Base-by-base conservation (phyloP, 2,113 vertebrate species). In the Etheostoma cragini region DNA sequence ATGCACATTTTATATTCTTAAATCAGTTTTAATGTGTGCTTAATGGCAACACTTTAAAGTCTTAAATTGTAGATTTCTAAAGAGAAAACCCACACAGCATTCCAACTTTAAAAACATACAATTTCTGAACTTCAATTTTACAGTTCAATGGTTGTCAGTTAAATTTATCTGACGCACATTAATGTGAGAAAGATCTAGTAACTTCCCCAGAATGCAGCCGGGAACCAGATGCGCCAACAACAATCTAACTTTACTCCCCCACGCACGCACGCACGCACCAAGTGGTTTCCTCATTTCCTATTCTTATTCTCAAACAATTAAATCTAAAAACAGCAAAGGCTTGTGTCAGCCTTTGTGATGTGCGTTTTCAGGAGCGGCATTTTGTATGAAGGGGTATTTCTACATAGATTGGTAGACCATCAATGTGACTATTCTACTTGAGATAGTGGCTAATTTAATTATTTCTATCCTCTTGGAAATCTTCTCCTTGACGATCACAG, bases 381-480 rank as follows among this genome's bases (percentile, higher is more conserved):
- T 67, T 26, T 49, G 24, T 24, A 53, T 0, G 1, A 76, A 70
- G 73, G n/a, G 64, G 63, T n/a, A 76, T 72, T 46, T 57, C 11
- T 33, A 66, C 67, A 21, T 38, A 69, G 72, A 71, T 82, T 22
- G 26, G 58, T 8, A 50, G 63, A 30, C 50, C 45, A 70, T 72
- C 10, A 56, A 54, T 21, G 65, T 69, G 78, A 70, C 87, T 83
- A 92, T 72, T 88, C 86, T 69, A 91, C 80, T 81, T 65, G 63
- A 83, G 76, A 63, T 22, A 62, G 57, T 45, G 78, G 58, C 66
- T 85, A 84, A 92, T 89, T 91, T 71, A 68, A 89, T 90, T 92
- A 91, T 90, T 89, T 78, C 80, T 71, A 80, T 89, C 85, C 80
- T 87, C 83, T 88, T 89, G 83, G 80, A 86, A 83, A 84, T 80